Percentiles rank a stretch among this genome's conserved stretches.
Evolutionary conservation across 2,797 vertebrate genomes (phyloP).

Genomic region (Amniataba percoides): DNA sequence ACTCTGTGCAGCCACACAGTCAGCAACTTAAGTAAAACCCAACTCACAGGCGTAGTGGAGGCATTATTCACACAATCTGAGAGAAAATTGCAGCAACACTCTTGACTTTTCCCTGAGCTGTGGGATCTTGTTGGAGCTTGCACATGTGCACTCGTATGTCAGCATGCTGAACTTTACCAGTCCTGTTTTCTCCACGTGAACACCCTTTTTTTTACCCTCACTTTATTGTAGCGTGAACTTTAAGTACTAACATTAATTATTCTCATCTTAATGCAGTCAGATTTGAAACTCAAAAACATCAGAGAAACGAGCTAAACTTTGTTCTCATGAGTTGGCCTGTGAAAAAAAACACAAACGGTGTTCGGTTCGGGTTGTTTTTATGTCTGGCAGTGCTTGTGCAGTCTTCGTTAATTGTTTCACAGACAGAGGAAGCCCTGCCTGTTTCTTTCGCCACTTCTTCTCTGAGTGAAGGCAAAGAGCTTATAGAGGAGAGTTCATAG

Average conservation of each 20-base stretch:
- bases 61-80: constrained; percentile 43
- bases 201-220: neutral
- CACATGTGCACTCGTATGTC: constrained; percentile 48
- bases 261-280: constrained; percentile 42
- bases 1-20: neutral
- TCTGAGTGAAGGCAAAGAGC: constrained; percentile 43
- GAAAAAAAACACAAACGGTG: constrained; percentile 23
- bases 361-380: constrained; percentile 42
- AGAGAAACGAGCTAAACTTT: constrained; percentile 21
- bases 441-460: constrained; percentile 43
- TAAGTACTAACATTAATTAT: constrained; percentile 39
- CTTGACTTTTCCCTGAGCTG: constrained; percentile 55
- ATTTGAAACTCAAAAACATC: constrained; percentile 40
- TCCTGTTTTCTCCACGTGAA: constrained; percentile 28
- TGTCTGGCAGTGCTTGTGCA: constrained; percentile 53
- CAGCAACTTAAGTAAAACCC: constrained; percentile 8
- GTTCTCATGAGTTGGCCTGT: constrained; percentile 6
- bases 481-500: neutral
- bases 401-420: constrained; percentile 56
- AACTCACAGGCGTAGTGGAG: neutral
- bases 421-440: constrained; percentile 47
- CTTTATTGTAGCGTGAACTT: constrained; percentile 12
- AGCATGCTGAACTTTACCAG: constrained; percentile 33
- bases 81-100: constrained; percentile 41
- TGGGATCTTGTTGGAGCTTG: constrained; percentile 74